phyloP scores from a whole-genome alignment of 1,140 invertebrate genomes.

The Phymorhynchus buccinoides region DNA sequence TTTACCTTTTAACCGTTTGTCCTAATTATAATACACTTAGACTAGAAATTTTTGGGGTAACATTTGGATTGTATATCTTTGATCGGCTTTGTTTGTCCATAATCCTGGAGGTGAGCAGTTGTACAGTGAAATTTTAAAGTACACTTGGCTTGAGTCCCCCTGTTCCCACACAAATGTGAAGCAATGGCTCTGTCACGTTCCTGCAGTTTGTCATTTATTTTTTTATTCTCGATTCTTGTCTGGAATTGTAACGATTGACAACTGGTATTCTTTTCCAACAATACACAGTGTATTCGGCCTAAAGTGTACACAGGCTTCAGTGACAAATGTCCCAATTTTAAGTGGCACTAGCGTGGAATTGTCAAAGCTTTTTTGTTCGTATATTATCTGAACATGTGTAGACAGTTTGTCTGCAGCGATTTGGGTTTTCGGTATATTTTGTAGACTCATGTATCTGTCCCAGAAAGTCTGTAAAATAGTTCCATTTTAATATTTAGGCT shows the following conservation, averaged over 20 bases:
- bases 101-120: conserved; percentile 19
- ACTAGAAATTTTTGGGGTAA: conserved; percentile 20
- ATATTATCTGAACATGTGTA: background rate
- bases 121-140: conserved; percentile 22
- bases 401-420: background rate
- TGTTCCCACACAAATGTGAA: background rate
- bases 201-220: too few species aligned
- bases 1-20: conserved; percentile 17
- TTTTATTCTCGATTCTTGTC: background rate
- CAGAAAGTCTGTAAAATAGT: background rate
- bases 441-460: background rate
- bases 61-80: background rate
- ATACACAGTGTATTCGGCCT: conserved; percentile 7
- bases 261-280: background rate
- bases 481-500: background rate
- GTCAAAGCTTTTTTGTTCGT: background rate
- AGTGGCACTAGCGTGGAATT: background rate
- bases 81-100: conserved; percentile 32
- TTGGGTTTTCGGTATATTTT: background rate
- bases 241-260: background rate
- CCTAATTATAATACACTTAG: conserved; percentile 28
- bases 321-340: background rate
- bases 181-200: background rate
- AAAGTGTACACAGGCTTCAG: background rate
- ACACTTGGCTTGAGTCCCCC: conserved; percentile 13